Percentiles rank a stretch among this genome's conserved stretches.
These are phyloP conservation scores for Ceuthmochares aereus DNA, from an alignment of 2,113 vertebrate species.

Conservation along the genomic window DNA sequence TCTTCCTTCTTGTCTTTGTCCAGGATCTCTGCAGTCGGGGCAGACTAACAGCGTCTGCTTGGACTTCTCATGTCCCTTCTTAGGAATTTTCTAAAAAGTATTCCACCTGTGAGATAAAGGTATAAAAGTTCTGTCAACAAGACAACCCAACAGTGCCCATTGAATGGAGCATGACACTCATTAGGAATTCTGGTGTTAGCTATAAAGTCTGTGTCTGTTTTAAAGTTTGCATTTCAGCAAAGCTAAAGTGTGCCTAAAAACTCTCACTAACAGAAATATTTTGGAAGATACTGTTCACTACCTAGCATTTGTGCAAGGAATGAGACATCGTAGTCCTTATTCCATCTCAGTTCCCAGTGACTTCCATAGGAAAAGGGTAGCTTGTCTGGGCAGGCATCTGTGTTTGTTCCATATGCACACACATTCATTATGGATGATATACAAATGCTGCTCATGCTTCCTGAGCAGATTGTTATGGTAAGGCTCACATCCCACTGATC, in stretches of 20 bases:
- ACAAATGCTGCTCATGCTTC: background rate
- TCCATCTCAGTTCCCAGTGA: background rate
- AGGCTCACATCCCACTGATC: background rate
- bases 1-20: background rate
- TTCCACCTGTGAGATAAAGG: background rate
- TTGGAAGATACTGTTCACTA: background rate
- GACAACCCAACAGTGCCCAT: accelerated
- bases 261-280: accelerated
- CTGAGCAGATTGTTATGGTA: background rate
- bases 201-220: background rate
- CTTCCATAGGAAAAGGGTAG: background rate
- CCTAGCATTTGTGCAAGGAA: background rate
- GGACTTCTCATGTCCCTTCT: background rate
- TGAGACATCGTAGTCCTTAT: accelerated
- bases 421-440: conserved; percentile 10
- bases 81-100: background rate
- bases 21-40: background rate
- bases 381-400: background rate
- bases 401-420: background rate
- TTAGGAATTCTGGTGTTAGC: accelerated
- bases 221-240: background rate
- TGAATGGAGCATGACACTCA: background rate
- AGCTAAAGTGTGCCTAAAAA: background rate
- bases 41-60: background rate
- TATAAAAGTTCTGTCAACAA: background rate